These are phyloP conservation scores for Alethe castanea DNA, from an alignment of 2,113 vertebrate genomes.

Conservation along the genomic window DNA sequence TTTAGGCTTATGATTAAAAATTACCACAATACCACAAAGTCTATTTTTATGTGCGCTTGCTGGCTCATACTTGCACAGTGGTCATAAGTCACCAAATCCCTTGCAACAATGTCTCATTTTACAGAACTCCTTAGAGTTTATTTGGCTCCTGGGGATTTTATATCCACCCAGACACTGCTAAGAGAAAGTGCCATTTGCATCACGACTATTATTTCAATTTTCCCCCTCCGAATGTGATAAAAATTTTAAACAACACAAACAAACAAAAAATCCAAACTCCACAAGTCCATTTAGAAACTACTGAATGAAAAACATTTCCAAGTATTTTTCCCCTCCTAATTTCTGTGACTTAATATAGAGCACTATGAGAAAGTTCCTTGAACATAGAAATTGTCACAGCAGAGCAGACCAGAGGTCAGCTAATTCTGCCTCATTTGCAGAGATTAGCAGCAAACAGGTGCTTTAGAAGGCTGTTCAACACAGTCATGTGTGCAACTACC, in stretches of 20 bases:
- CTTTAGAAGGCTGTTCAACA: background rate
- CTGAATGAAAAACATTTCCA: background rate
- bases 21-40: background rate
- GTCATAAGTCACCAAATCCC: background rate
- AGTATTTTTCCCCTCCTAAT: fast-evolving
- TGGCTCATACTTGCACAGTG: background rate
- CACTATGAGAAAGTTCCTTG: background rate
- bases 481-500: background rate
- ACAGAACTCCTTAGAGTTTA: background rate
- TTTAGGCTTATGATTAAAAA: background rate
- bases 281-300: background rate
- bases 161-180: background rate
- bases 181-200: background rate
- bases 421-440: background rate
- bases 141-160: background rate
- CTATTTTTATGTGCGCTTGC: background rate
- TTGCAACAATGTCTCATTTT: background rate
- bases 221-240: background rate
- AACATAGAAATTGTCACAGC: background rate
- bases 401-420: background rate
- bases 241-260: too few species aligned
- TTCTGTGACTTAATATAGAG: background rate
- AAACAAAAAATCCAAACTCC: too few species aligned
- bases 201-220: background rate
- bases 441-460: background rate